Conservation (phyloP, 2,888 invertebrate species). For the Venustoraphidia nigricollis region DNA sequence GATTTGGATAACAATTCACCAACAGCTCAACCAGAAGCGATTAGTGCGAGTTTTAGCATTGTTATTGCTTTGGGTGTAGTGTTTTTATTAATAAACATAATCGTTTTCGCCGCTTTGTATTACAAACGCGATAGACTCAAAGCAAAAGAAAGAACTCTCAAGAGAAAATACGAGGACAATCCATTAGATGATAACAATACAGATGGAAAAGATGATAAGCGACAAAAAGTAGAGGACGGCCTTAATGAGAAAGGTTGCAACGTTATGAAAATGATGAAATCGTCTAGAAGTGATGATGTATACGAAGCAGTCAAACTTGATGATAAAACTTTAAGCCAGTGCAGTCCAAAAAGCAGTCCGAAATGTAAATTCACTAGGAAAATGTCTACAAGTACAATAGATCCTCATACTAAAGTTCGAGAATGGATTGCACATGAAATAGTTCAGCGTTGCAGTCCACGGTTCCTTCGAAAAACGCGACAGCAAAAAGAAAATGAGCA, state of each 20-base stretch:
- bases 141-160: constrained; percentile 31
- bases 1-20: constrained; percentile 2
- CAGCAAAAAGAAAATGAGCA: constrained; percentile 24
- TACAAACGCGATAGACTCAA: constrained; percentile 45
- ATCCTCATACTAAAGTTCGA: constrained; percentile 71
- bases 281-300: constrained; percentile 30
- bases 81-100: constrained; percentile 57
- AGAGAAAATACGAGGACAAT: constrained; percentile 29
- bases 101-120: constrained; percentile 50
- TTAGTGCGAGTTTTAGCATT: constrained; percentile 40
- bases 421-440: constrained; percentile 77
- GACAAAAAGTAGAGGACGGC: constrained; percentile 26
- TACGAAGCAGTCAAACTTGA: constrained; percentile 35
- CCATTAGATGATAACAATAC: constrained; percentile 28
- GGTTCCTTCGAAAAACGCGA: constrained; percentile 37
- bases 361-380: constrained; percentile 52
- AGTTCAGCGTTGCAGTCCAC: constrained; percentile 54
- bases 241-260: constrained; percentile 35
- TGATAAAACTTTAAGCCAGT: constrained; percentile 27
- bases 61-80: constrained; percentile 48
- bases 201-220: constrained; percentile 12
- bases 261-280: constrained; percentile 38
- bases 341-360: constrained; percentile 32
- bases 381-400: constrained; percentile 65
- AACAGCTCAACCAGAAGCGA: constrained; percentile 6